Conservation (phyloP, 2,888 invertebrate genomes). For the Anticlea derivata region DNA sequence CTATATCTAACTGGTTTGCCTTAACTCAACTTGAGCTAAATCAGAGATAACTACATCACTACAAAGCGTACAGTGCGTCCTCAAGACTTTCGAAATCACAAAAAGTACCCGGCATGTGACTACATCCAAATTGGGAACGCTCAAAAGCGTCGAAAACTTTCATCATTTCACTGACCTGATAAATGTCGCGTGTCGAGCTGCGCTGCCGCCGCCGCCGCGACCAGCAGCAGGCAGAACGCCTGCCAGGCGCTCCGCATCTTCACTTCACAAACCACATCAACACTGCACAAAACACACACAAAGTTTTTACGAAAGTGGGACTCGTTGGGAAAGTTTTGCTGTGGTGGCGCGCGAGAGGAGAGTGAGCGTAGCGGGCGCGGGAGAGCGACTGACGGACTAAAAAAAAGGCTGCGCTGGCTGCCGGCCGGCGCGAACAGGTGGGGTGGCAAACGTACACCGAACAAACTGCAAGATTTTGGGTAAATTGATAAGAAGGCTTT, state of each 20-base stretch:
- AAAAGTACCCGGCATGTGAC: slow-evolving; percentile 9
- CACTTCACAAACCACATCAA: slow-evolving; percentile 72
- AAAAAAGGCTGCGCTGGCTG: slow-evolving; percentile 38
- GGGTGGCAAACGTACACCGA: slow-evolving; percentile 45
- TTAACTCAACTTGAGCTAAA: neutral
- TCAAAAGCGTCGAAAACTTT: slow-evolving; percentile 28
- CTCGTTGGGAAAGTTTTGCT: slow-evolving; percentile 73
- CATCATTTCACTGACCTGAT: slow-evolving; percentile 60
- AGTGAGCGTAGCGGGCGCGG: slow-evolving; percentile 46
- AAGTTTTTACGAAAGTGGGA: slow-evolving; percentile 37
- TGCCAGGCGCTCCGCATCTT: slow-evolving; percentile 77
- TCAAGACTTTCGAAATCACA: slow-evolving; percentile 17
- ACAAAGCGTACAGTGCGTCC: neutral
- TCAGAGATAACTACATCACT: neutral
- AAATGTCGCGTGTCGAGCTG: slow-evolving; percentile 73
- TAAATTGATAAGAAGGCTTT: slow-evolving; percentile 10
- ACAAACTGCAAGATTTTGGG: slow-evolving; percentile 4
- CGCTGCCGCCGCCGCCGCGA: slow-evolving; percentile 63
- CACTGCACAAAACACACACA: slow-evolving; percentile 61
- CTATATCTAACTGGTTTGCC: slow-evolving; percentile 5
- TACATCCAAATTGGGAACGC: slow-evolving; percentile 20
- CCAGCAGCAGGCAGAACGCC: slow-evolving; percentile 74
- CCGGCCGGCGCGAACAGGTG: slow-evolving; percentile 53
- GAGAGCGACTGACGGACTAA: slow-evolving; percentile 57
- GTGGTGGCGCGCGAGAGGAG: slow-evolving; percentile 42